These are phyloP conservation scores for Apodemia duryi DNA, from an alignment of 2,888 invertebrate genomes.

Conservation along the genomic window DNA sequence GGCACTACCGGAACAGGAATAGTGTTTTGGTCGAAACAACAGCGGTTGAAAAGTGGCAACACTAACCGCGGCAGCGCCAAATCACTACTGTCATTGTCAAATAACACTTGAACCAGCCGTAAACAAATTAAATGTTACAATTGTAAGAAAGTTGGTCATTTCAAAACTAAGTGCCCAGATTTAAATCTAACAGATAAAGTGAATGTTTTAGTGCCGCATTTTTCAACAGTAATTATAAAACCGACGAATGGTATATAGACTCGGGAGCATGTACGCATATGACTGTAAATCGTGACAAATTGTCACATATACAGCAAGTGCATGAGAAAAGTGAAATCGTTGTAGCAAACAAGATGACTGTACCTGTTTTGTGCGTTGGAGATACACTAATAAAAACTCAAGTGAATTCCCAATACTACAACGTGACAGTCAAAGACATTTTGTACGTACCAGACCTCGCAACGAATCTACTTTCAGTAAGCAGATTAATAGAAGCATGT, in stretches of 20 bases:
- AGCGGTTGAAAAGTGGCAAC: neutral
- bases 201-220: conserved; percentile 17
- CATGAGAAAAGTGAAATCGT: conserved; percentile 28
- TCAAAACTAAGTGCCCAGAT: too few species aligned
- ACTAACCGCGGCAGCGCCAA: neutral
- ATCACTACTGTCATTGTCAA: neutral
- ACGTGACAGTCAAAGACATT: conserved; percentile 25
- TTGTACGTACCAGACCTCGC: conserved; percentile 28
- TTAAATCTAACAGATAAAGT: too few species aligned
- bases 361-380: conserved; percentile 30
- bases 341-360: conserved; percentile 30
- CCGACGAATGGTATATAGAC: conserved; percentile 28
- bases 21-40: conserved; percentile 4
- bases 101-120: conserved; percentile 18
- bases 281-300: conserved; percentile 28
- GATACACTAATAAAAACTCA: conserved; percentile 21
- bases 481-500: conserved; percentile 27
- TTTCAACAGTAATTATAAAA: neutral
- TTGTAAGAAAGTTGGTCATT: too few species aligned
- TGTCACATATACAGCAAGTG: conserved; percentile 24
- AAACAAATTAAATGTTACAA: neutral
- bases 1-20: neutral
- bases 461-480: conserved; percentile 31
- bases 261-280: conserved; percentile 31
- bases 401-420: conserved; percentile 8